Base-by-base conservation (phyloP, 1,140 invertebrate species). In the Grapholita molesta region DNA sequence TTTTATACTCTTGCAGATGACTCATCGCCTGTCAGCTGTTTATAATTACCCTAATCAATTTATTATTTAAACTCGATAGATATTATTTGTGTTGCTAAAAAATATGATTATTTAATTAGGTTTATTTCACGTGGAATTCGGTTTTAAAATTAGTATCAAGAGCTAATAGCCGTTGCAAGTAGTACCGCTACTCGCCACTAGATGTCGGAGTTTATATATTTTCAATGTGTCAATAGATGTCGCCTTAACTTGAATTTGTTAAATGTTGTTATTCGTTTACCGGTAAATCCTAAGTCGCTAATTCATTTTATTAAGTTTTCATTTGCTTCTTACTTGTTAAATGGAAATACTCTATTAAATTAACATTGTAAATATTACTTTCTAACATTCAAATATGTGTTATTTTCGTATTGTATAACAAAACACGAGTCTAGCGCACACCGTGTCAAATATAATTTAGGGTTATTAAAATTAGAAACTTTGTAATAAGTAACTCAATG, bases 131-230 rank as follows among this genome's bases (percentile, higher is more conserved):
- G 53, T 11, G 25, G 8, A n/a, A 15, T 55, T 55, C 3, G 3
- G 1, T 25, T 55, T 55, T 53, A 23, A 42, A 42, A 21, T 48
- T 48, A 48, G 18, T 48, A 21, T 21, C 23, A 35, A 68, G 23
- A 67, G 55, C 25, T 66, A 24, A 12, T 7, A 24, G 35, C 32
- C 12, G 18, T 8, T 33, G n/a, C 52, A 66, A 48, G 55, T 30
- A 42, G 11, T 70, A 64, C 23, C 8, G 25, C 76, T 73, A 76
- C 32, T 74, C 38, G 35, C 9, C 57, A 24, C 52, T 68, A 80
- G 78, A 77, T 77, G 72, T 69, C 70, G 15, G 23, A 0, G 0
- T 48, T 32, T 28, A 1, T 30, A 15, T 8, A 12, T 61, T 30
- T n/a, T 25, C 25, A 15, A 30, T 30, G 1, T 61, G 55, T 61